Evolutionary conservation across 2,113 vertebrate genomes (phyloP).

Genomic region (Neodontobutis hainanensis): DNA sequence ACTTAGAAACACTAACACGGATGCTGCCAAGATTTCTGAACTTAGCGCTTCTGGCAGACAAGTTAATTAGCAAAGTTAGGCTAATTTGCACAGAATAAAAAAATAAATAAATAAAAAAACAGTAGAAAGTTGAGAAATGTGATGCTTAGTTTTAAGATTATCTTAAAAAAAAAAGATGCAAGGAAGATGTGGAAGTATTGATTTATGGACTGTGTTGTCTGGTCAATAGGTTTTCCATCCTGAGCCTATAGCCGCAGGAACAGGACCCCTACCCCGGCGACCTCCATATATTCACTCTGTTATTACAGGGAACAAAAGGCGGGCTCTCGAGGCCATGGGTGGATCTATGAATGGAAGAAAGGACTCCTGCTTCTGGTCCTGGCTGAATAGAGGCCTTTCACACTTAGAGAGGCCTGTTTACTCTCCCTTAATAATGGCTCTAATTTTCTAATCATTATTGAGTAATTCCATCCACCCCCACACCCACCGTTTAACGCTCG

Average conservation of each 20-base stretch:
- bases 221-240: conserved; percentile 39
- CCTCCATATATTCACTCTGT: conserved; percentile 69
- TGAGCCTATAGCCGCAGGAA: conserved; percentile 23
- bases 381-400: conserved; percentile 81
- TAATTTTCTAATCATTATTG: conserved; percentile 84
- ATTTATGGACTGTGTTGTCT: conserved; percentile 25
- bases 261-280: conserved; percentile 47
- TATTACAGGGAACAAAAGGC: conserved; percentile 78
- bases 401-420: conserved; percentile 80
- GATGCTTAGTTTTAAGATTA: background rate
- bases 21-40: conserved; percentile 34
- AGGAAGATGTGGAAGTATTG: conserved; percentile 6
- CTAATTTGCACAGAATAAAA: background rate
- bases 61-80: conserved; percentile 35
- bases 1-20: conserved; percentile 15
- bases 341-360: conserved; percentile 78
- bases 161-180: background rate
- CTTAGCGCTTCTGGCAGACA: conserved; percentile 16
- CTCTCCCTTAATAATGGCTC: conserved; percentile 81
- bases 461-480: conserved; percentile 74
- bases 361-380: conserved; percentile 73
- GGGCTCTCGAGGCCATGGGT: conserved; percentile 75
- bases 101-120: background rate
- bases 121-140: background rate
- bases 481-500: conserved; percentile 52